A percentile compares a stretch with the other conserved stretches of the same genome.
These are phyloP conservation scores for Aspidoscelis tigris DNA, from an alignment of 2,113 vertebrate genomes.

Conservation along the genomic window DNA sequence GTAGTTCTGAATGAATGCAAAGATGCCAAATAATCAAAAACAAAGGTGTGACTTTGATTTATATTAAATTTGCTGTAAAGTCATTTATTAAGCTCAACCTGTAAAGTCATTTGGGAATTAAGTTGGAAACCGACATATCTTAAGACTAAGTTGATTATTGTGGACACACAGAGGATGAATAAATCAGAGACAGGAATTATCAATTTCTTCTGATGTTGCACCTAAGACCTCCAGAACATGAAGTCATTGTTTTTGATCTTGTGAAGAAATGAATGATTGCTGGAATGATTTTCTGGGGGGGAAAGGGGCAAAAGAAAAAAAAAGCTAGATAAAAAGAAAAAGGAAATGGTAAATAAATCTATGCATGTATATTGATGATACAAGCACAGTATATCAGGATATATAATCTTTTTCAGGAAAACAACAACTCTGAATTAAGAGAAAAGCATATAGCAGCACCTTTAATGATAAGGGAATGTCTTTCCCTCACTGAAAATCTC, in stretches of 20 bases:
- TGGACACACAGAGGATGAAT: constrained; percentile 31
- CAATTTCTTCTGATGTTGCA: constrained; percentile 20
- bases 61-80: constrained; percentile 29
- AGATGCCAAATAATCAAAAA: background rate
- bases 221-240: constrained; percentile 19
- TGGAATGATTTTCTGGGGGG: background rate
- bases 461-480: background rate
- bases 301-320: too few relatives aligned
- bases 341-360: background rate
- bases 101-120: constrained; percentile 24
- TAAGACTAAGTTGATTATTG: constrained; percentile 24
- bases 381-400: too few relatives aligned
- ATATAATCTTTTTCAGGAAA: background rate
- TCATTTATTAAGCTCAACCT: constrained; percentile 27
- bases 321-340: too few relatives aligned
- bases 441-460: background rate
- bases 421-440: background rate
- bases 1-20: constrained; percentile 30
- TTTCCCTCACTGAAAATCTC: too few relatives aligned
- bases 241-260: constrained; percentile 3
- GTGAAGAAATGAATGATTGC: constrained; percentile 25
- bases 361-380: too few relatives aligned
- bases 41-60: constrained; percentile 31
- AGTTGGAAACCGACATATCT: constrained; percentile 33
- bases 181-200: constrained; percentile 28